Evolutionary conservation across 2,797 vertebrate genomes (phyloP).

Genomic region (Sebastes variabilis): DNA sequence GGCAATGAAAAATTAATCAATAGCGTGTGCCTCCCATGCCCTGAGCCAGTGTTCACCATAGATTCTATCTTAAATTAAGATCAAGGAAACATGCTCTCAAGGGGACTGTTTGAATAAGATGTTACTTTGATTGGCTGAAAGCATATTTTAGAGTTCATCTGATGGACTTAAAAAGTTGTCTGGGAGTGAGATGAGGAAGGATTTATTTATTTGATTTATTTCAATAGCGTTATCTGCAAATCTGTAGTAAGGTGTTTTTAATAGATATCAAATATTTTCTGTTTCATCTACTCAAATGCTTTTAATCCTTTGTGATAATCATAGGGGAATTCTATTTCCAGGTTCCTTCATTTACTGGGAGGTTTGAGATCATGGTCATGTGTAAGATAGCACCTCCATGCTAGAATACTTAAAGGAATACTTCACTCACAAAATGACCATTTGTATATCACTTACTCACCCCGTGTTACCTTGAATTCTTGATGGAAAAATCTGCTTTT

Average conservation of each 20-base stretch:
- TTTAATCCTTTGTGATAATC: not conserved
- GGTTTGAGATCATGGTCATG: not conserved
- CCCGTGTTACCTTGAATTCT: no score
- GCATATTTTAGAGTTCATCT: constrained; percentile 54
- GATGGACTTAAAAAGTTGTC: constrained; percentile 50
- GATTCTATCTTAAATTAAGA: constrained; percentile 75
- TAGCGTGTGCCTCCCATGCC: constrained; percentile 65
- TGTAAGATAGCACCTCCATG: not conserved
- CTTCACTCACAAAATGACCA: no score
- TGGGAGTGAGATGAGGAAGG: constrained; percentile 21
- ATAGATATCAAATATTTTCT: constrained; percentile 22
- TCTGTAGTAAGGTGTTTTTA: constrained; percentile 12
- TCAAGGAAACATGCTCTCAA: constrained; percentile 69
- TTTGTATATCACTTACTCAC: no score
- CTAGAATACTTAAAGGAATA: not conserved
- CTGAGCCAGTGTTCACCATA: constrained; percentile 66
- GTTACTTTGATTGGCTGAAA: constrained; percentile 62
- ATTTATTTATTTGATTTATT: constrained; percentile 22
- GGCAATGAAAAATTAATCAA: constrained; percentile 78
- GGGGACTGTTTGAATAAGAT: constrained; percentile 59
- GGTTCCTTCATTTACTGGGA: not conserved
- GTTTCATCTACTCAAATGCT: not conserved
- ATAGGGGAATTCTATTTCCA: not conserved
- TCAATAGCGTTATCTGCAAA: constrained; percentile 22
- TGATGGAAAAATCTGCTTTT: no score